Evolutionary conservation across 2,888 invertebrate genomes (phyloP).

Genomic region (Thera britannica): DNA sequence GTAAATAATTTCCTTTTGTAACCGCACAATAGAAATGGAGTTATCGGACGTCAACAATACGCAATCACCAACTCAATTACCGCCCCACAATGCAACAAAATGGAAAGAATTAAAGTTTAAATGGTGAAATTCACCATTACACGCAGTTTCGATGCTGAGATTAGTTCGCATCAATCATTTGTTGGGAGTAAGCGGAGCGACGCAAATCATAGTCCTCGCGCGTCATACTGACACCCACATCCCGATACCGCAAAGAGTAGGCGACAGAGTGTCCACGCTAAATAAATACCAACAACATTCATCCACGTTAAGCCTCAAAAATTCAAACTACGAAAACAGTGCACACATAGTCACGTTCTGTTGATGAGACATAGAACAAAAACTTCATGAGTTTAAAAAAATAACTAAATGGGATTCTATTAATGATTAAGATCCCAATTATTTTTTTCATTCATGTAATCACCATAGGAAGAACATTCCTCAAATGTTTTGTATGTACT

Average conservation of each 20-base stretch:
- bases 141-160: constrained; percentile 69
- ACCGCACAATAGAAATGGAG: constrained; percentile 15
- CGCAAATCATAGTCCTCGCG: constrained; percentile 80
- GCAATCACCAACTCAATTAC: constrained; percentile 43
- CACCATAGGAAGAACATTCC: no score
- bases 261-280: background rate
- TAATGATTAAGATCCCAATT: no score
- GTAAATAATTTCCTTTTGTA: background rate
- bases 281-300: background rate
- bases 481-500: no score
- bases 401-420: no score
- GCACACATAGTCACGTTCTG: no score
- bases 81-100: constrained; percentile 45
- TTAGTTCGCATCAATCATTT: constrained; percentile 76
- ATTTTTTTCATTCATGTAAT: no score
- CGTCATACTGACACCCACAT: constrained; percentile 78
- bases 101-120: constrained; percentile 56
- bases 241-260: constrained; percentile 50
- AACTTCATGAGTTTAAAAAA: no score
- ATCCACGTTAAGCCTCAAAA: background rate
- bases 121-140: constrained; percentile 65
- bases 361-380: no score
- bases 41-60: constrained; percentile 22
- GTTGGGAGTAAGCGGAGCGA: constrained; percentile 76
- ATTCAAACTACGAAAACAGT: no score